phyloP scores from a whole-genome alignment of 1,140 invertebrate genomes.

The Melitaea cinxia region DNA sequence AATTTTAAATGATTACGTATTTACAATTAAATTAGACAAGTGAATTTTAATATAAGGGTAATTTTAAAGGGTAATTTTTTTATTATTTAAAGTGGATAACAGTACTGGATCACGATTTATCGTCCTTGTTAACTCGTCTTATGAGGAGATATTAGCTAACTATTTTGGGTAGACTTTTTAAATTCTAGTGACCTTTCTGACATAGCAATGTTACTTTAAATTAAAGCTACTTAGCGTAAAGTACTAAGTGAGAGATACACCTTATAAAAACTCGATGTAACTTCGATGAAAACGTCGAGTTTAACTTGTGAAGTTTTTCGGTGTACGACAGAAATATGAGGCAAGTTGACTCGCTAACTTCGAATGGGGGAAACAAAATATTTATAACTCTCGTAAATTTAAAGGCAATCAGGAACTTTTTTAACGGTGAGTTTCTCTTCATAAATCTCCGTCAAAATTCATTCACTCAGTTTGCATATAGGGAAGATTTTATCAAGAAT shows the following conservation, averaged over 20 bases:
- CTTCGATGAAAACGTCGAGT: constrained; percentile 53
- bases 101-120: no score
- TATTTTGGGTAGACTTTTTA: no score
- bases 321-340: constrained; percentile 59
- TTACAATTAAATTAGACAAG: no score
- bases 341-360: constrained; percentile 51
- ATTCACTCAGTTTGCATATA: neutral
- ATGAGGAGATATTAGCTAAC: no score
- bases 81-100: no score
- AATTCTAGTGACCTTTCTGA: no score
- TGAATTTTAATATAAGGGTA: no score
- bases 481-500: neutral
- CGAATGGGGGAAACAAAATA: constrained; percentile 50
- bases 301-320: constrained; percentile 59
- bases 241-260: neutral
- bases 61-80: no score
- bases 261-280: constrained; percentile 50
- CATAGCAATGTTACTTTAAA: no score
- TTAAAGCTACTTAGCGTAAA: neutral
- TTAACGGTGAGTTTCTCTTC: constrained; percentile 16
- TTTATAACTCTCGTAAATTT: constrained; percentile 47
- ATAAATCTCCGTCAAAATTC: constrained; percentile 3
- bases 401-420: constrained; percentile 38
- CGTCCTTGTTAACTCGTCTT: no score
- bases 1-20: no score